These are phyloP conservation scores for Tyrannus savana DNA, from an alignment of 2,113 vertebrate species.

Conservation along the genomic window DNA sequence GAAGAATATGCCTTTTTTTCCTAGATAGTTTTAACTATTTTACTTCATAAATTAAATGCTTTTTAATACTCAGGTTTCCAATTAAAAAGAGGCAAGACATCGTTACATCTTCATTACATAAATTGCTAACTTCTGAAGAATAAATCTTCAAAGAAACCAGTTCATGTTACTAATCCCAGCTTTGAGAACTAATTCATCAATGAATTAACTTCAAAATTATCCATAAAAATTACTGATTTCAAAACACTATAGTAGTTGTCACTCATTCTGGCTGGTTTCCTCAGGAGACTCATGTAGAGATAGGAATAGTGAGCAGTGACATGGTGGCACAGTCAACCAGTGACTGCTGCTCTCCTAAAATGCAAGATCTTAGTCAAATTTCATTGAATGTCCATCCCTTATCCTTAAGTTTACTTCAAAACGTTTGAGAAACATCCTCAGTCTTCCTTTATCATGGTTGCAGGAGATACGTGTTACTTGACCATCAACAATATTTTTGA, in stretches of 20 bases:
- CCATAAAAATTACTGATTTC: not conserved
- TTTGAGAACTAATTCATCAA: not conserved
- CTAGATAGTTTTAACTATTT: not conserved
- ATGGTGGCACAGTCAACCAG: not conserved
- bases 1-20: not conserved
- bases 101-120: not conserved
- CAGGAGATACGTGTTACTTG: not conserved
- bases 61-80: not conserved
- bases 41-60: not conserved
- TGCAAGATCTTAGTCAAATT: not conserved
- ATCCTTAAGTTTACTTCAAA: not conserved
- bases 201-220: not conserved
- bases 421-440: not conserved
- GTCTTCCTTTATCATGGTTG: not conserved
- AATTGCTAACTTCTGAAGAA: not conserved
- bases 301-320: not conserved
- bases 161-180: not conserved
- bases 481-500: not conserved
- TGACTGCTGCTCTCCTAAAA: not conserved
- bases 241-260: not conserved
- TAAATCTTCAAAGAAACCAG: not conserved
- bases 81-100: not conserved
- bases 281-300: not conserved
- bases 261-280: not conserved
- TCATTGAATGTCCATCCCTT: not conserved